Evolutionary conservation across 2,888 invertebrate species (phyloP).

Genomic region (Oscheius sp.): DNA sequence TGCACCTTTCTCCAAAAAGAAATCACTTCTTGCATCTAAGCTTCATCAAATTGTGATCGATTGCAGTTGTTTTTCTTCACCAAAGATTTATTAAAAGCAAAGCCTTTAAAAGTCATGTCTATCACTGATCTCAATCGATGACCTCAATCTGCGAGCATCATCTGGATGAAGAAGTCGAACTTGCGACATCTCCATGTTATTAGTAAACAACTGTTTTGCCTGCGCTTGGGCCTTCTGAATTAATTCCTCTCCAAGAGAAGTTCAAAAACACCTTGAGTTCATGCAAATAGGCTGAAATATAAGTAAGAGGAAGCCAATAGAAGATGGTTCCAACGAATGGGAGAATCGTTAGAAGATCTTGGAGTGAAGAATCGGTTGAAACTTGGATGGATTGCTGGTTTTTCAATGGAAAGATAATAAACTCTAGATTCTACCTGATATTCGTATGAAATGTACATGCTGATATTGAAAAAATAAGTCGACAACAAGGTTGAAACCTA

Average conservation of each 20-base stretch:
- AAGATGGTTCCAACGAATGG: neutral
- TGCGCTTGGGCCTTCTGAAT: neutral
- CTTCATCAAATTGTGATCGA: too few relatives aligned
- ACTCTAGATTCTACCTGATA: neutral
- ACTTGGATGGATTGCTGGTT: neutral
- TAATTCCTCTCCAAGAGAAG: neutral
- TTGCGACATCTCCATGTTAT: neutral
- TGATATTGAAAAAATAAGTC: neutral
- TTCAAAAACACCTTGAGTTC: neutral
- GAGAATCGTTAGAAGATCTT: neutral
- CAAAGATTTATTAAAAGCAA: too few relatives aligned
- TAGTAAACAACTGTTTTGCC: neutral
- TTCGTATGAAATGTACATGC: neutral
- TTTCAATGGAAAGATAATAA: too few relatives aligned
- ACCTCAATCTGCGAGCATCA: too few relatives aligned
- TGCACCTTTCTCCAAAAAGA: neutral
- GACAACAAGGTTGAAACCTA: neutral
- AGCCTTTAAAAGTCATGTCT: too few relatives aligned
- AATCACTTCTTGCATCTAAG: neutral
- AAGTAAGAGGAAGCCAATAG: neutral
- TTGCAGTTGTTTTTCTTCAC: too few relatives aligned
- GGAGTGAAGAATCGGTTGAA: neutral
- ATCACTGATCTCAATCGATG: too few relatives aligned
- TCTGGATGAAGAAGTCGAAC: conserved; percentile 1
- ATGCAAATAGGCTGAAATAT: neutral